Evolutionary conservation across 37 sponge, comb jelly and placozoan genomes (phyloP).

Genomic region (Diacarnus erythraeanus): DNA sequence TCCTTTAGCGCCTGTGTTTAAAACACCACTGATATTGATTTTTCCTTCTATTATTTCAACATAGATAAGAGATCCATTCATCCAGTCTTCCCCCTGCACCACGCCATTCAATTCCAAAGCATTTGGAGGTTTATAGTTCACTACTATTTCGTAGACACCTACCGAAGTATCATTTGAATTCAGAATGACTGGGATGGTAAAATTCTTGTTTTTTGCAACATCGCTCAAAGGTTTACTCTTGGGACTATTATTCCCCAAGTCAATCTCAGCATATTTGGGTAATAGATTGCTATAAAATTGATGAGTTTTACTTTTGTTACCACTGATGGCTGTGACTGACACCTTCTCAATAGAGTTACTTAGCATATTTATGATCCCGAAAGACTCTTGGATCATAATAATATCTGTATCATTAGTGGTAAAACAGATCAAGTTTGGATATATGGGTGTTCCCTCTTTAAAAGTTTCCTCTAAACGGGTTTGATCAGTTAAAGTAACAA

Average conservation of each 20-base stretch:
- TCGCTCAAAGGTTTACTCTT: slow-evolving; percentile 9
- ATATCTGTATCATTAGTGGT: slow-evolving; percentile 12
- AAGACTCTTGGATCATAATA: background rate
- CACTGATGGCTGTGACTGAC: slow-evolving; percentile 8
- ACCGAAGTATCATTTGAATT: slow-evolving; percentile 18
- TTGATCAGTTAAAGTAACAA: slow-evolving; percentile 17
- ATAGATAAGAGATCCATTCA: slow-evolving; percentile 30
- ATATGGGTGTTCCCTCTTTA: slow-evolving; percentile 37
- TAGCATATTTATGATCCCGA: slow-evolving; percentile 14
- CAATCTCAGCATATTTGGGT: slow-evolving; percentile 36
- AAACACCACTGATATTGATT: slow-evolving; percentile 53
- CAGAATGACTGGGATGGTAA: slow-evolving; percentile 40
- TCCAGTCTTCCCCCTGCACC: slow-evolving; percentile 38
- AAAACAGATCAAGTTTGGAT: slow-evolving; percentile 31
- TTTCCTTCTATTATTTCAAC: background rate
- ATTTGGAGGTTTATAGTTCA: slow-evolving; percentile 9
- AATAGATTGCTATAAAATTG: slow-evolving; percentile 21
- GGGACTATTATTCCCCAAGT: slow-evolving; percentile 23
- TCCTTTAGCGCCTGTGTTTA: slow-evolving; percentile 39
- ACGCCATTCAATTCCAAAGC: slow-evolving; percentile 7
- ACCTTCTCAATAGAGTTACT: background rate
- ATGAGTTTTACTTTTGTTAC: background rate
- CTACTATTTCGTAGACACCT: slow-evolving; percentile 43
- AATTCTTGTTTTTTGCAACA: background rate
- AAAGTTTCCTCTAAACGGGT: slow-evolving; percentile 16